phyloP scores from a whole-genome alignment of 2,888 invertebrate genomes.

The Amaurobius ferox region DNA sequence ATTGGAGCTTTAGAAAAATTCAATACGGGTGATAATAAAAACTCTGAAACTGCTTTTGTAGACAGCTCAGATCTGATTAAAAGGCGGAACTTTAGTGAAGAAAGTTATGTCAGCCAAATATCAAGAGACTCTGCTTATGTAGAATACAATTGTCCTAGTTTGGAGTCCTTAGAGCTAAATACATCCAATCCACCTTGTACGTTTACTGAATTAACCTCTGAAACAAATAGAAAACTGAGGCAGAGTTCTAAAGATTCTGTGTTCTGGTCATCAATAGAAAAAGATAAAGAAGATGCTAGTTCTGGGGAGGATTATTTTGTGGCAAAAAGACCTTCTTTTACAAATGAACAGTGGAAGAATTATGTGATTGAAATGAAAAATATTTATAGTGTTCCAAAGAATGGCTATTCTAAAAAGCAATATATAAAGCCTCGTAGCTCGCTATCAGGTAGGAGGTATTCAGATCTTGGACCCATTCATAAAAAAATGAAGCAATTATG shows the following conservation, averaged over 20 bases:
- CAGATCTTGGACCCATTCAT: slow-evolving; percentile 41
- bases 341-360: slow-evolving; percentile 41
- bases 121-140: slow-evolving; percentile 7
- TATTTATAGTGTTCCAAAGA: slow-evolving; percentile 9
- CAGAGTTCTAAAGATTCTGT: not conserved
- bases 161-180: not conserved
- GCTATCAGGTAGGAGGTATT: slow-evolving; percentile 38
- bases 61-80: not conserved
- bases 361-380: slow-evolving; percentile 35
- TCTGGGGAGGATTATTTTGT: slow-evolving; percentile 67
- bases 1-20: slow-evolving; percentile 77
- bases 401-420: slow-evolving; percentile 17
- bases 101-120: slow-evolving; percentile 6
- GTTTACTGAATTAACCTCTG: not conserved
- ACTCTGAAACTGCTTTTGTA: not conserved
- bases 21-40: not conserved
- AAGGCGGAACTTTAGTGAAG: not conserved
- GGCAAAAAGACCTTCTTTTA: slow-evolving; percentile 39
- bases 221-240: not conserved
- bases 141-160: not conserved
- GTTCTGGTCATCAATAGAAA: not conserved
- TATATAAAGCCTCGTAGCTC: not conserved
- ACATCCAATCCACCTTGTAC: not conserved
- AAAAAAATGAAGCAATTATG: slow-evolving; percentile 20
- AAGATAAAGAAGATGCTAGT: slow-evolving; percentile 34